Percentiles rank a stretch among this genome's conserved stretches.
Evolutionary conservation across 2,888 invertebrate genomes (phyloP).

Genomic region (Patella pellucida): DNA sequence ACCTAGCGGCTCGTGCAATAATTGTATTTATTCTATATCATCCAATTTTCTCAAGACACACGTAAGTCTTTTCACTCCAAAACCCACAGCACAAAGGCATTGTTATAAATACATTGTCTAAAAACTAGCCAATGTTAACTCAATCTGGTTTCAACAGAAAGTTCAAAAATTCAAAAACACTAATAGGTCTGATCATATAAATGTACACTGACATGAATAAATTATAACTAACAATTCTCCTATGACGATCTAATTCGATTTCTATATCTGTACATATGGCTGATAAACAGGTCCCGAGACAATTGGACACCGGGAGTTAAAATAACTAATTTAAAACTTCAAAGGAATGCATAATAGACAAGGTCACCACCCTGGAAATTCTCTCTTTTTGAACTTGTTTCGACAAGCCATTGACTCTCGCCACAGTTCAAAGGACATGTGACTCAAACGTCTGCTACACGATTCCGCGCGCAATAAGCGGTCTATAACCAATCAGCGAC

Average conservation of each 20-base stretch:
- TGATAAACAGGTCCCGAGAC: neutral
- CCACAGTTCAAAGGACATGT: neutral
- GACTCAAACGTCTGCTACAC: neutral
- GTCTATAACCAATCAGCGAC: neutral
- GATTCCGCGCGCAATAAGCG: neutral
- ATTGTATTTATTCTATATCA: too few species aligned
- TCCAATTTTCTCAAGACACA: too few species aligned
- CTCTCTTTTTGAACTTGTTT: neutral
- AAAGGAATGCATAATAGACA: neutral
- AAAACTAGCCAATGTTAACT: too few species aligned
- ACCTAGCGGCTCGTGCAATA: too few species aligned
- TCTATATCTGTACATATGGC: neutral
- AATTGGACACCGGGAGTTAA: neutral
- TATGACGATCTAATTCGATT: neutral
- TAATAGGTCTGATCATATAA: too few species aligned
- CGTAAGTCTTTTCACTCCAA: too few species aligned
- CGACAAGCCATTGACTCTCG: neutral
- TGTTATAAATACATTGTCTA: too few species aligned
- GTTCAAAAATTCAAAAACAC: too few species aligned
- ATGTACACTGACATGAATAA: too few species aligned
- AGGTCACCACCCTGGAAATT: neutral
- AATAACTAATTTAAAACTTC: constrained; percentile 4
- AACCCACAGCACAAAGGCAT: too few species aligned
- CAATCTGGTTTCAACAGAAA: too few species aligned
- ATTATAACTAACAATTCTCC: neutral